Percentiles rank a stretch among this genome's conserved stretches.
phyloP scores from a whole-genome alignment of 2,113 vertebrate genomes.

The Progne subis region DNA sequence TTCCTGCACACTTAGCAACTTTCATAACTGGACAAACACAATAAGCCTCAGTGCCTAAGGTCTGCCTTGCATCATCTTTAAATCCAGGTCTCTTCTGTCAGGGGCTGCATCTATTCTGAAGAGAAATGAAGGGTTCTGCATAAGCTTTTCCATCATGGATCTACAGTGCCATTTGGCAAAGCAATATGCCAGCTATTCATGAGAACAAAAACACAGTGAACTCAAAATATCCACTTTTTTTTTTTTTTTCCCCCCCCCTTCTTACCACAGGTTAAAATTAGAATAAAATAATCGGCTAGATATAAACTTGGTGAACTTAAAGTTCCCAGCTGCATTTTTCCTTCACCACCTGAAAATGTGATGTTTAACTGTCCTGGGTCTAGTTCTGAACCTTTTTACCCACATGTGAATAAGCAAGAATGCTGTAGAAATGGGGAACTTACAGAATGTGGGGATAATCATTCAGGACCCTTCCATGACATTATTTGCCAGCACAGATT shows the following conservation, averaged over 20 bases:
- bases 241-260: background rate
- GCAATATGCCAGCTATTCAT: background rate
- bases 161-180: slow-evolving; percentile 21
- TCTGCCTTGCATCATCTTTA: background rate
- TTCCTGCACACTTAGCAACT: background rate
- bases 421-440: background rate
- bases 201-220: slow-evolving; percentile 22
- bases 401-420: background rate
- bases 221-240: slow-evolving; percentile 38
- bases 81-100: background rate
- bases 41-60: background rate
- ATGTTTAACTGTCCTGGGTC: background rate
- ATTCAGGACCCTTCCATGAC: background rate
- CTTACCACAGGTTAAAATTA: slow-evolving; percentile 62
- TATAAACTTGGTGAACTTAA: slow-evolving; percentile 48
- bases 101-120: background rate
- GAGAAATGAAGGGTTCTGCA: slow-evolving; percentile 23
- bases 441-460: background rate
- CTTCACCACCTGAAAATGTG: slow-evolving; percentile 8
- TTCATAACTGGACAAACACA: background rate
- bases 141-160: slow-evolving; percentile 19
- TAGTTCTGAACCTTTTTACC: background rate
- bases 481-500: background rate
- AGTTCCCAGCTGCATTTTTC: slow-evolving; percentile 40
- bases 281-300: slow-evolving; percentile 51